phyloP scores from a whole-genome alignment of 2,888 invertebrate species.

The Psococerastis gibbosa region DNA sequence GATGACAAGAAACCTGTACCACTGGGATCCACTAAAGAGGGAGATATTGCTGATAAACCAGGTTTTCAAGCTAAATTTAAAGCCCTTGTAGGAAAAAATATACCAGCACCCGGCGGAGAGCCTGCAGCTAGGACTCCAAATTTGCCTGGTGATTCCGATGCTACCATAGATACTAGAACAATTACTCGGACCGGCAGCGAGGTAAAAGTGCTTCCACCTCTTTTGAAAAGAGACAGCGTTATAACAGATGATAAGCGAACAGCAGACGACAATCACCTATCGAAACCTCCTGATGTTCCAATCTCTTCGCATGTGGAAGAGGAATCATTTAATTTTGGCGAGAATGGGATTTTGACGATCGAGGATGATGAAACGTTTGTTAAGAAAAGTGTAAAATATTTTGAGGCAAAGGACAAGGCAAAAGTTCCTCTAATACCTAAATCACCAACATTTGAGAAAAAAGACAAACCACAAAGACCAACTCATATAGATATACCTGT shows the following conservation, averaged over 20 bases:
- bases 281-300: background rate
- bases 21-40: background rate
- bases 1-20: background rate
- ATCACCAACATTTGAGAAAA: background rate
- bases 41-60: background rate
- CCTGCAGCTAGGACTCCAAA: background rate
- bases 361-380: background rate
- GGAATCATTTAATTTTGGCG: too few species aligned
- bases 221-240: background rate
- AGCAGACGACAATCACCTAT: background rate
- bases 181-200: background rate
- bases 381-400: background rate
- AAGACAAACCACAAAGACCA: background rate
- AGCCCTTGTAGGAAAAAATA: background rate
- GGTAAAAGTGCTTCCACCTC: background rate
- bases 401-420: conserved; percentile 5
- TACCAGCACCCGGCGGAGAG: background rate
- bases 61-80: background rate
- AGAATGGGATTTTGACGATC: too few species aligned
- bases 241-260: background rate
- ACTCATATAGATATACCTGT: background rate
- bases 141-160: too few species aligned
- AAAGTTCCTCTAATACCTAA: conserved; percentile 2
- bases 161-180: too few species aligned
- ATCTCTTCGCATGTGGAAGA: too few species aligned